phyloP scores from a whole-genome alignment of 1,140 invertebrate species.

The Doryteuthis pealeii region DNA sequence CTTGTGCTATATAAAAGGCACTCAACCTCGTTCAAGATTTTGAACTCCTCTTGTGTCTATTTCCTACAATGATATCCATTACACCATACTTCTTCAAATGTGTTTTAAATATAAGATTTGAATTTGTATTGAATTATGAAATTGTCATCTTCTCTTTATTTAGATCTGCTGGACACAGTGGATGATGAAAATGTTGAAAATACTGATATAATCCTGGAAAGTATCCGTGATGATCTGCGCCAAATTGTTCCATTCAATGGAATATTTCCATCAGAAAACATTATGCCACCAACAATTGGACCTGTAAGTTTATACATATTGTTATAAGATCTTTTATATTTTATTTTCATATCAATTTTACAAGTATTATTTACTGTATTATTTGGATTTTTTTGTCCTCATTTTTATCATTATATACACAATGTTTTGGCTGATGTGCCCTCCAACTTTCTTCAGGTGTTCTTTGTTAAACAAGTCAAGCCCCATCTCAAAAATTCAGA shows the following conservation, averaged over 20 bases:
- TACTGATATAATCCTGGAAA: constrained; percentile 40
- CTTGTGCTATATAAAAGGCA: too few species aligned
- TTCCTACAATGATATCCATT: too few species aligned
- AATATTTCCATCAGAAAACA: constrained; percentile 65
- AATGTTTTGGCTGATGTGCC: too few species aligned
- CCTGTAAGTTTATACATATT: constrained; percentile 48
- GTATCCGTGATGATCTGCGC: constrained; percentile 60
- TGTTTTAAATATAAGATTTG: too few species aligned
- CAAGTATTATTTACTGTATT: background rate
- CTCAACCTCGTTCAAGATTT: too few species aligned
- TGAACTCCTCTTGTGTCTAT: too few species aligned
- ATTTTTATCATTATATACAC: background rate
- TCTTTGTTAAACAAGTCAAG: background rate
- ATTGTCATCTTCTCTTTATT: too few species aligned
- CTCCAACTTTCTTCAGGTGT: background rate
- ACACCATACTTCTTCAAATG: too few species aligned
- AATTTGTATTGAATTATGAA: too few species aligned
- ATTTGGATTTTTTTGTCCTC: too few species aligned
- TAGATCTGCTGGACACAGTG: background rate
- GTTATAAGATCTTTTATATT: background rate
- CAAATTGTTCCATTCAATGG: constrained; percentile 65
- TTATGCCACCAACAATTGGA: constrained; percentile 63
- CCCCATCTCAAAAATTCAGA: too few species aligned
- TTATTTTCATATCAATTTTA: background rate
- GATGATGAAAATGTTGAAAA: constrained; percentile 20